These are phyloP conservation scores for Alexandromys fortis DNA, from an alignment of 2,113 vertebrate genomes.

Conservation along the genomic window DNA sequence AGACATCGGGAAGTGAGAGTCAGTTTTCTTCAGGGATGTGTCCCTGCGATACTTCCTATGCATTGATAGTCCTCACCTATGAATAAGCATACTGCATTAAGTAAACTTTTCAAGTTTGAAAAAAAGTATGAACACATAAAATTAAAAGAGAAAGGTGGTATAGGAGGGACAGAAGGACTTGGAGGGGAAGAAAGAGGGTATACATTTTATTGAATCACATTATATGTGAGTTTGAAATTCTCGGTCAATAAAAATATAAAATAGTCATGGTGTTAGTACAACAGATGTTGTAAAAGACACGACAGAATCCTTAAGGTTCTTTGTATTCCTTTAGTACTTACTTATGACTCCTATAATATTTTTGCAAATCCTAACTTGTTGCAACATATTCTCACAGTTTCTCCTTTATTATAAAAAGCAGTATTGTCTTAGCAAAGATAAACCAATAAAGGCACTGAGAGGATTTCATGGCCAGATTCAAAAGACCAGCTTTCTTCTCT, in stretches of 20 bases:
- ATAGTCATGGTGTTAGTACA: fast-evolving
- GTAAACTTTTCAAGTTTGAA: not conserved
- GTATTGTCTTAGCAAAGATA: not conserved
- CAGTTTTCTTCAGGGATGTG: not conserved
- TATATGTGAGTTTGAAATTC: not conserved
- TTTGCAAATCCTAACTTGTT: not conserved
- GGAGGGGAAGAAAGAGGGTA: too few relatives aligned
- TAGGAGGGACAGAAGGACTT: not conserved
- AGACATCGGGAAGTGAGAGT: not conserved
- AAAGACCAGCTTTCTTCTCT: not conserved
- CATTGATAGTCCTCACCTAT: not conserved
- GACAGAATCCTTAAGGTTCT: not conserved
- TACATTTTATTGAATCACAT: too few relatives aligned
- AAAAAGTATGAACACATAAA: not conserved
- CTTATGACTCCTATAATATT: not conserved
- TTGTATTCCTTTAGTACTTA: not conserved
- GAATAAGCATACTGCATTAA: not conserved
- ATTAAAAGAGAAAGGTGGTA: not conserved
- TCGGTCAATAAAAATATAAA: not conserved
- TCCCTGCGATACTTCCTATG: not conserved
- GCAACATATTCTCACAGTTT: not conserved
- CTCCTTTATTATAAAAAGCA: not conserved
- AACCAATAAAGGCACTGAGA: not conserved
- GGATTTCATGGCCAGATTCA: not conserved
- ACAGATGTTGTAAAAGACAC: not conserved